phyloP scores from a whole-genome alignment of 92 coral and sea anemone genomes.

The Zoanthus solanderi region DNA sequence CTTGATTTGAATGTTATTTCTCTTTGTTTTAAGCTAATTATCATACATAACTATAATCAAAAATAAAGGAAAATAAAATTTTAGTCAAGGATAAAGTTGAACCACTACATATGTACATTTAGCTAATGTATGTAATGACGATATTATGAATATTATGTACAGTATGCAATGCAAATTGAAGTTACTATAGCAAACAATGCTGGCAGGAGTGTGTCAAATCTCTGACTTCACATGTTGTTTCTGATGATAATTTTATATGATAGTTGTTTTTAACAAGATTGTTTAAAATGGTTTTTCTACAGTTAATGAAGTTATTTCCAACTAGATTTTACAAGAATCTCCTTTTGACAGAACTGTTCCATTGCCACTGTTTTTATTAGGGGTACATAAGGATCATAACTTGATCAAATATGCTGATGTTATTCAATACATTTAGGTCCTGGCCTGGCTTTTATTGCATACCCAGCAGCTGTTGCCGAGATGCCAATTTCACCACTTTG shows the following conservation, averaged over 20 bases:
- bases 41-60: too few species aligned
- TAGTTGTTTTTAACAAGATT: too few species aligned
- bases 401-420: constrained; percentile 52
- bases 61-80: too few species aligned
- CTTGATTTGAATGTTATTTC: too few species aligned
- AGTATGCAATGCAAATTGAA: not conserved
- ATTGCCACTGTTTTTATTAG: not conserved
- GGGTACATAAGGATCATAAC: not conserved
- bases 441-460: constrained; percentile 99
- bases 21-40: too few species aligned
- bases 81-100: too few species aligned
- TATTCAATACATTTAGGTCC: constrained; percentile 83
- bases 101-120: too few species aligned
- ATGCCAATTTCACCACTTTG: constrained; percentile 97
- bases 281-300: not conserved
- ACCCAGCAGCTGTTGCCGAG: constrained; percentile 98
- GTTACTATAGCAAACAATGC: not conserved
- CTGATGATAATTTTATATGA: too few species aligned
- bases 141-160: too few species aligned
- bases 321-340: not conserved
- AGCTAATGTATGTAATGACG: not conserved
- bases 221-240: not conserved
- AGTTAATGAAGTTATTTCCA: not conserved
- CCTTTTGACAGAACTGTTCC: constrained; percentile 1
- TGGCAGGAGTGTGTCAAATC: constrained; percentile 30